A percentile compares a stretch with the other conserved stretches of the same genome.
Evolutionary conservation across 2,888 invertebrate genomes (phyloP).

Genomic region (Falcaria lacertinaria): DNA sequence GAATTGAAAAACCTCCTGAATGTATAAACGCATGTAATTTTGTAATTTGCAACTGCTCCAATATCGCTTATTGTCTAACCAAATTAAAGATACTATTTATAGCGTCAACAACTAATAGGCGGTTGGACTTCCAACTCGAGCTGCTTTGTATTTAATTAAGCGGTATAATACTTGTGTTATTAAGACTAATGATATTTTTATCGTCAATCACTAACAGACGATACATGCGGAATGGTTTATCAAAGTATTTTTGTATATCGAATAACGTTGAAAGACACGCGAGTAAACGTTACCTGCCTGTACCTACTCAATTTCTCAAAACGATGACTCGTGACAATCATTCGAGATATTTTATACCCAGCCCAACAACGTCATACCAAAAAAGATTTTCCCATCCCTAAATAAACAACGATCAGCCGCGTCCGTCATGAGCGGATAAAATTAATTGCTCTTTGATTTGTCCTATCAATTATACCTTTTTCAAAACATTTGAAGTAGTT

Average conservation of each 20-base stretch:
- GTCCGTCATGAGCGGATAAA: not conserved
- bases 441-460: constrained; percentile 3
- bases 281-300: not conserved
- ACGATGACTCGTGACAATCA: no score
- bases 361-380: not conserved
- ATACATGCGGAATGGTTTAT: no score
- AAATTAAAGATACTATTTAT: no score
- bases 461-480: constrained; percentile 4
- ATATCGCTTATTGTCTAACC: no score
- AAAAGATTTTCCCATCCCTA: not conserved
- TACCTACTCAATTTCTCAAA: no score
- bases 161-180: not conserved
- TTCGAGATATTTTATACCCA: no score
- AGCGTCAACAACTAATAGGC: no score
- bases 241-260: no score
- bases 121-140: not conserved
- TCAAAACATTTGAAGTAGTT: not conserved
- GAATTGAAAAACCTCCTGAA: no score
- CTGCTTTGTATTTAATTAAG: not conserved
- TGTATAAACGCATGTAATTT: no score
- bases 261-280: not conserved
- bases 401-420: not conserved
- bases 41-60: no score
- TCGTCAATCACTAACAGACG: no score
- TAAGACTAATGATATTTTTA: not conserved